phyloP scores from a whole-genome alignment of 2,113 vertebrate species.

The Aptenodytes forsteri region DNA sequence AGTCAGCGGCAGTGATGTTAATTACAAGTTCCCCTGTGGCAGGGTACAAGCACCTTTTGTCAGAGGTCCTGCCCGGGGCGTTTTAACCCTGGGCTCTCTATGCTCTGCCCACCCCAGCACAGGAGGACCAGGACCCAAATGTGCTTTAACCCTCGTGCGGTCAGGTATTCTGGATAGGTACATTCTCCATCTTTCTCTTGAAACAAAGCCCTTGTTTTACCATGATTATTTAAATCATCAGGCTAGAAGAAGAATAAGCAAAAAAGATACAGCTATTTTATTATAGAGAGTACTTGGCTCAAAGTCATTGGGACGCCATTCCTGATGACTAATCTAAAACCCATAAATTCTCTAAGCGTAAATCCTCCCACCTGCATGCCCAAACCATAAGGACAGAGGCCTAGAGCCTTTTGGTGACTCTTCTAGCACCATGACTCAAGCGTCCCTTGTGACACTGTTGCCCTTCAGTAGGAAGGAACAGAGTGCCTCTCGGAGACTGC shows the following conservation, averaged over 20 bases:
- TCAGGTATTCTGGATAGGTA: not conserved
- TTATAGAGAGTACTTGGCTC: not conserved
- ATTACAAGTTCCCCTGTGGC: not conserved
- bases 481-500: rapidly evolving
- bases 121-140: not conserved
- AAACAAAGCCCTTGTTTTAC: not conserved
- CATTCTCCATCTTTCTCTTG: not conserved
- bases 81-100: not conserved
- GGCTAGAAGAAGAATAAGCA: not conserved
- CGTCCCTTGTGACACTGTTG: not conserved
- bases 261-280: not conserved
- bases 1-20: not conserved
- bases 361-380: not conserved
- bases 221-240: not conserved
- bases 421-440: not conserved
- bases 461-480: not conserved
- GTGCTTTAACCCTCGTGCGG: not conserved
- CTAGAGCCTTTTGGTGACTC: not conserved
- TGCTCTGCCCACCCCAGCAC: not conserved
- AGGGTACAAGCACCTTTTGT: not conserved
- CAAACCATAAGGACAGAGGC: not conserved
- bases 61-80: not conserved
- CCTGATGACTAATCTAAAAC: not conserved
- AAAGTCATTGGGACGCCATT: not conserved
- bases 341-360: not conserved